Conservation (phyloP, 2,113 vertebrate species). For the Tylochromis polylepis region DNA sequence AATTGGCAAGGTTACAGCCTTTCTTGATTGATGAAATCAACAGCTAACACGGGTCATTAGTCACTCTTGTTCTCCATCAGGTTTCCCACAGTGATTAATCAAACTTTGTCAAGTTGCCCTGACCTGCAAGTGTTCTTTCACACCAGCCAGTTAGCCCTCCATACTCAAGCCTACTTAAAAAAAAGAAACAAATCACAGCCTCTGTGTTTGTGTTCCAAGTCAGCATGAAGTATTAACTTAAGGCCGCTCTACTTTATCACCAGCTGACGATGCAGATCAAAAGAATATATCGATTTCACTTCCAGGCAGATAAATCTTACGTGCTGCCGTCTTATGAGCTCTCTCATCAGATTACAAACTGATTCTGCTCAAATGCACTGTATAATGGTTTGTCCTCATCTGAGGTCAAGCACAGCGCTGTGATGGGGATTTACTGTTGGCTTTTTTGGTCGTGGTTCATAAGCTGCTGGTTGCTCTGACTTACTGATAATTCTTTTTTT, state of each 20-base stretch:
- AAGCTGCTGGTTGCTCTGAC: neutral
- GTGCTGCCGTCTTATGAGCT: neutral
- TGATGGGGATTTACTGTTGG: neutral
- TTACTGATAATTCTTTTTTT: neutral
- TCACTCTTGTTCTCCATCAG: conserved; percentile 58
- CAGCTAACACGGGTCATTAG: conserved; percentile 57
- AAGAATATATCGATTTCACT: conserved; percentile 26
- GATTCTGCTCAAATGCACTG: neutral
- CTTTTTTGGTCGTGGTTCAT: neutral
- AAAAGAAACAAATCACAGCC: neutral
- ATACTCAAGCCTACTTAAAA: conserved; percentile 13
- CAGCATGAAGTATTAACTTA: neutral
- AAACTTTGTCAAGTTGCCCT: conserved; percentile 47
- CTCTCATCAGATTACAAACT: conserved; percentile 22
- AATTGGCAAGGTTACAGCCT: conserved; percentile 57
- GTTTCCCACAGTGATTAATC: conserved; percentile 65
- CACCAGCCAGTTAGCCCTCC: conserved; percentile 25
- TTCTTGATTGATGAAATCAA: conserved; percentile 69
- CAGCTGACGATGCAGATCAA: conserved; percentile 15
- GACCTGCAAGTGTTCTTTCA: conserved; percentile 37
- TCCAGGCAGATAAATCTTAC: conserved; percentile 20
- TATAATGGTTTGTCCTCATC: neutral
- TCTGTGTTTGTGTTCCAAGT: neutral
- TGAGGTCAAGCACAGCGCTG: neutral
- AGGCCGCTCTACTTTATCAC: conserved; percentile 7